Base-by-base conservation (phyloP, 1,140 invertebrate genomes). In the Muscidifurax raptorellus region DNA sequence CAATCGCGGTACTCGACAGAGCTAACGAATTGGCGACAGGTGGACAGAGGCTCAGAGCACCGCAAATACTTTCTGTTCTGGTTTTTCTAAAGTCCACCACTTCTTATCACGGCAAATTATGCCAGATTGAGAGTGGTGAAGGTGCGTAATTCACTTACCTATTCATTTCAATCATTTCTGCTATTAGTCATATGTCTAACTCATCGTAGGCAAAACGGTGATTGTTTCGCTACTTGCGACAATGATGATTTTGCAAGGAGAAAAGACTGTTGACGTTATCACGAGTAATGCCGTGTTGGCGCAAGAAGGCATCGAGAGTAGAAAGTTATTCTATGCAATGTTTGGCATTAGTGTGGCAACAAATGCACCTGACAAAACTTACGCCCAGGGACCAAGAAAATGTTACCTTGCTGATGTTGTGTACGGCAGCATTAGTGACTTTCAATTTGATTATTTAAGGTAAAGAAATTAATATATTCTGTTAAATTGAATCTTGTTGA, bases 391-490 rank as follows among this genome's bases (percentile, higher is more conserved):
- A 0, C 71, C 82, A 13, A 88, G 84, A 44, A 83, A 89, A 52
- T 85, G 84, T 36, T 87, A 87, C 59, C 52, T 77, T 0, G 66
- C 71, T 0, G 85, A 87, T 13, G 84, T 91, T 0, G 86, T 92
- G 3, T 92, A 91, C 83, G 91, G 91, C 13, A 87, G 89, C 66
- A 79, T 90, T 32, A 86, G 87, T 2, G 87, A 89, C 76, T 92
- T 92, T 80, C 89, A 92, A 52, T 86, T 88, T 12, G 91, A 92
- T 82, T 90, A 88, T 67, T 77, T 91, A 15, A 77, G 88, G 30
- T 85, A 76, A 1, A 40, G 15, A 15, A 22, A 15, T 72, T 12
- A 72, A 72, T 66, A 27, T 18, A 72, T n/a, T 36, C 36, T 72
- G 18, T 27, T 25, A 12, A n/a, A 15, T 40, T 12, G 71, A 36